Evolutionary conservation across 2,797 vertebrate genomes (phyloP).

Genomic region (Syngnathus acus): DNA sequence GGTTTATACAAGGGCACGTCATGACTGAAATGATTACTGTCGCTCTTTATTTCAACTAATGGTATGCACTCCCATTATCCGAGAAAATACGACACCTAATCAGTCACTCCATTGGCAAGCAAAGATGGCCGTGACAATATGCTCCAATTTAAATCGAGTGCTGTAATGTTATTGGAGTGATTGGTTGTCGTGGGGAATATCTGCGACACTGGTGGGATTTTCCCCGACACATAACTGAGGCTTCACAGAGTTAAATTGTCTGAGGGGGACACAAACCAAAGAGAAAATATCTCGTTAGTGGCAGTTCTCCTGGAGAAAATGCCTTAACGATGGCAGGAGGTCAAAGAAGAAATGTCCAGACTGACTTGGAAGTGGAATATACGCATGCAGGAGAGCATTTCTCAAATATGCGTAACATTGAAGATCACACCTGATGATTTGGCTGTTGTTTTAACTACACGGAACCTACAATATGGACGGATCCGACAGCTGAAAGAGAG

Average conservation of each 20-base stretch:
- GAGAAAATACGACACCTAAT: background rate
- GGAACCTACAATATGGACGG: background rate
- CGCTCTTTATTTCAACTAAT: background rate
- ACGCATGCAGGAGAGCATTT: background rate
- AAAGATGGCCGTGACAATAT: background rate
- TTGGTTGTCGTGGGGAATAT: background rate
- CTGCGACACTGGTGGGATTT: background rate
- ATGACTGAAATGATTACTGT: background rate
- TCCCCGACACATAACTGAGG: background rate
- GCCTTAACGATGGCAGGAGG: constrained; percentile 2
- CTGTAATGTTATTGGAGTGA: background rate
- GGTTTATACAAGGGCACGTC: background rate
- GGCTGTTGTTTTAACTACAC: background rate
- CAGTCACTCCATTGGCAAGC: background rate
- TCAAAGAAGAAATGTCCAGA: constrained; percentile 4
- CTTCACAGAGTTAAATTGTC: background rate
- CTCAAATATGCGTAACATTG: background rate
- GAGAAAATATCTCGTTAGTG: constrained; percentile 4
- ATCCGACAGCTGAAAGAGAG: background rate
- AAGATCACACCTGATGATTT: background rate
- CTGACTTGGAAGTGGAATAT: constrained; percentile 1
- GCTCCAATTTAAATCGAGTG: constrained; percentile 2
- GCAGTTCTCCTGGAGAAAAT: background rate
- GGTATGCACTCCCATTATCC: background rate
- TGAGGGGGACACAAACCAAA: background rate